Percentiles rank a stretch among this genome's conserved stretches.
These are phyloP conservation scores for Ascidia mentula DNA, from an alignment of 23 tunicate genomes.

Conservation along the genomic window DNA sequence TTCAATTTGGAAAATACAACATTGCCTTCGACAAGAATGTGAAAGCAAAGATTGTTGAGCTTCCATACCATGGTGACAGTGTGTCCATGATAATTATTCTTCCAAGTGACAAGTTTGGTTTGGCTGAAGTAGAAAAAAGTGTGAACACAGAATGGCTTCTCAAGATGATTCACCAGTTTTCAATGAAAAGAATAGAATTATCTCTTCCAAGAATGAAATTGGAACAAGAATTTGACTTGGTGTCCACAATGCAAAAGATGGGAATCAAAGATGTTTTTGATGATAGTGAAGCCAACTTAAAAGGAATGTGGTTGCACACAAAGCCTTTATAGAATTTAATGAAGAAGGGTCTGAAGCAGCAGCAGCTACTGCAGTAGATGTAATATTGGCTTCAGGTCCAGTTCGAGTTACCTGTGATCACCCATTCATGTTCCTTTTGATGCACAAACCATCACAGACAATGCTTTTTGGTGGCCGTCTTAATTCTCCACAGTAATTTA, in stretches of 20 bases:
- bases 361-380: slow-evolving; percentile 76
- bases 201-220: slow-evolving; percentile 60
- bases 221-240: slow-evolving; percentile 42
- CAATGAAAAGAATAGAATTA: slow-evolving; percentile 28
- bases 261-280: slow-evolving; percentile 48
- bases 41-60: slow-evolving; percentile 41
- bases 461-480: slow-evolving; percentile 65
- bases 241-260: slow-evolving; percentile 34
- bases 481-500: background rate
- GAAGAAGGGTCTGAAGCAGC: slow-evolving; percentile 97
- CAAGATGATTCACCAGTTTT: background rate
- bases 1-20: slow-evolving; percentile 21
- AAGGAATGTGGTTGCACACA: slow-evolving; percentile 63
- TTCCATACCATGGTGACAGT: slow-evolving; percentile 60
- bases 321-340: slow-evolving; percentile 78
- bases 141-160: slow-evolving; percentile 1
- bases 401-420: slow-evolving; percentile 62
- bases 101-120: slow-evolving; percentile 44
- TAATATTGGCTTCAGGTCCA: slow-evolving; percentile 2
- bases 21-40: slow-evolving; percentile 24
- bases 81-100: slow-evolving; percentile 66
- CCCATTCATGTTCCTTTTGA: slow-evolving; percentile 77
- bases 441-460: slow-evolving; percentile 53
- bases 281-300: slow-evolving; percentile 30
- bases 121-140: slow-evolving; percentile 28